phyloP scores from a whole-genome alignment of 2,797 vertebrate species.

The Falco peregrinus region DNA sequence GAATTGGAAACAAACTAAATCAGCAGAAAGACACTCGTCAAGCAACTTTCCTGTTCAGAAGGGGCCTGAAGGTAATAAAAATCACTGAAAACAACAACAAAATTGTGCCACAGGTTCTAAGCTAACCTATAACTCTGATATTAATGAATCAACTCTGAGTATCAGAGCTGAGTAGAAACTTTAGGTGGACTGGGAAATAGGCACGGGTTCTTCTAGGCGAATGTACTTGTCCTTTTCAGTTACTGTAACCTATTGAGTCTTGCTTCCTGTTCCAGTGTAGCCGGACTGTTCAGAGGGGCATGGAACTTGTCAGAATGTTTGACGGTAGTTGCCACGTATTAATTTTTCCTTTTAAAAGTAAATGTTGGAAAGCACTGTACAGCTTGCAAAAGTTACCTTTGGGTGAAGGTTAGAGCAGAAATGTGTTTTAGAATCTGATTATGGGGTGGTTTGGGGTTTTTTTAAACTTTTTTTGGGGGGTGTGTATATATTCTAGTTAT shows the following conservation, averaged over 20 bases:
- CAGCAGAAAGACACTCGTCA: slow-evolving; percentile 91
- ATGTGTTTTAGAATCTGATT: not conserved
- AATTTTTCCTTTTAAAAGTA: not conserved
- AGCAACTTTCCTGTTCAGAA: slow-evolving; percentile 91
- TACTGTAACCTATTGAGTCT: not conserved
- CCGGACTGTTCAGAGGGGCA: not conserved
- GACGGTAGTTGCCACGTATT: not conserved
- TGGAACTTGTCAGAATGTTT: not conserved
- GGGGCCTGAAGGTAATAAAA: slow-evolving; percentile 89
- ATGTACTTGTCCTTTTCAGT: not conserved
- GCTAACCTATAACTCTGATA: not conserved
- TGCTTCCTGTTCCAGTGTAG: not conserved
- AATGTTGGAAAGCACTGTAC: not conserved
- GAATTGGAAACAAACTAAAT: slow-evolving; percentile 78
- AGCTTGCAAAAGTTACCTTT: not conserved
- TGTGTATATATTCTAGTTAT: not conserved
- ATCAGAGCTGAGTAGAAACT: not conserved
- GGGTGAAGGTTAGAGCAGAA: not conserved
- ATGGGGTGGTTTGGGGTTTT: not conserved
- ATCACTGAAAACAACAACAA: not conserved
- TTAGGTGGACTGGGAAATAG: not conserved
- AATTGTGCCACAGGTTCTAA: not conserved
- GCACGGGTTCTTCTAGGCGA: not conserved
- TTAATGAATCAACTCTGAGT: not conserved
- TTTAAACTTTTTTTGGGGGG: not conserved